Evolutionary conservation across 2,797 vertebrate genomes (phyloP).

Genomic region (Diplodus puntazzo): DNA sequence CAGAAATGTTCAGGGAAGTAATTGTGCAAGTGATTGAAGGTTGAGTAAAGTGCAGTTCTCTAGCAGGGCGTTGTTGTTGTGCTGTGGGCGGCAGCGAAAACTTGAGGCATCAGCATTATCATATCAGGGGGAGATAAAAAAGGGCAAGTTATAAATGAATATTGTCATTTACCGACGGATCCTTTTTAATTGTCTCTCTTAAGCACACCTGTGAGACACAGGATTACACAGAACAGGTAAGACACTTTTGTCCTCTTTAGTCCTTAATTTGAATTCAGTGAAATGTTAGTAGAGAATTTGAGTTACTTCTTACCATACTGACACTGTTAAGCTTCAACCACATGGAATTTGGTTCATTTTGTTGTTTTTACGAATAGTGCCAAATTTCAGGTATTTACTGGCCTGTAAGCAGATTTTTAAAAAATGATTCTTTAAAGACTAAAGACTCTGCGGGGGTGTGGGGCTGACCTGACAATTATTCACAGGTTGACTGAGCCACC

Average conservation of each 20-base stretch:
- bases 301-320: neutral
- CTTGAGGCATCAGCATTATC: conserved; percentile 73
- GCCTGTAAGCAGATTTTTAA: neutral
- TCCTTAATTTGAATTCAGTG: conserved; percentile 1
- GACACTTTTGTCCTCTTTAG: conserved; percentile 12
- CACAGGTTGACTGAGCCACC: conserved; percentile 53
- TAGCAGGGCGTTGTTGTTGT: conserved; percentile 51
- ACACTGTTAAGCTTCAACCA: neutral
- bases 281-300: neutral
- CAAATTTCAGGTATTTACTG: neutral
- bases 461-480: conserved; percentile 72
- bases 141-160: conserved; percentile 63
- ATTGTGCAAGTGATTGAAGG: conserved; percentile 40
- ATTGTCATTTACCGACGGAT: conserved; percentile 50
- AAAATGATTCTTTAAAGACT: conserved; percentile 1
- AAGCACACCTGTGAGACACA: conserved; percentile 39
- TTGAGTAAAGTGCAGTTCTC: conserved; percentile 67
- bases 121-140: conserved; percentile 79
- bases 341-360: neutral
- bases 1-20: conserved; percentile 26
- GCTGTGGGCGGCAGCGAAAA: conserved; percentile 54
- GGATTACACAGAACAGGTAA: conserved; percentile 59
- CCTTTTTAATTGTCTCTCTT: conserved; percentile 36
- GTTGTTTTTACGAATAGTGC: neutral
- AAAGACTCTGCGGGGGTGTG: neutral